Conservation (phyloP, 1,140 invertebrate genomes). For the Drosophila ficusphila region DNA sequence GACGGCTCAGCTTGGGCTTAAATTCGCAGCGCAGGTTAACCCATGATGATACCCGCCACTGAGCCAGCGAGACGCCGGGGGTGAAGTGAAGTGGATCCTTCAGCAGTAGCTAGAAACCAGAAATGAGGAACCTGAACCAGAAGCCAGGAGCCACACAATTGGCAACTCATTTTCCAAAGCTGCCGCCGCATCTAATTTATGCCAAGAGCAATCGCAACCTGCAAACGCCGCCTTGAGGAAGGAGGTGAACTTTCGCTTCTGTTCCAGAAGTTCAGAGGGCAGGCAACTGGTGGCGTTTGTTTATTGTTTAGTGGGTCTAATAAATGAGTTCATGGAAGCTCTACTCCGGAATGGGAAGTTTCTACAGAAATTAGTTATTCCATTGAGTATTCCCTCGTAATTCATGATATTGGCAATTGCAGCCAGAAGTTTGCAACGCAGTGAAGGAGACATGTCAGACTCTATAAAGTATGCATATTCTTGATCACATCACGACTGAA, state of each 20-base stretch:
- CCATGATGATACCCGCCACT: constrained; percentile 35
- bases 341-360: background rate
- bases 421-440: too few species aligned
- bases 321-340: constrained; percentile 19
- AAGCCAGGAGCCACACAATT: constrained; percentile 14
- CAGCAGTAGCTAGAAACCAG: background rate
- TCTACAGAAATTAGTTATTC: too few species aligned
- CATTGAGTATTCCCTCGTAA: too few species aligned
- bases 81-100: constrained; percentile 10
- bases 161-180: constrained; percentile 58
- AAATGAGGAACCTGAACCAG: background rate
- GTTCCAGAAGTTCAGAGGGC: constrained; percentile 69
- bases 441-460: too few species aligned
- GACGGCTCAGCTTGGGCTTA: constrained; percentile 33
- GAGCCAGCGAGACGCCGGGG: constrained; percentile 48
- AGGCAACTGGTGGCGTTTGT: constrained; percentile 56
- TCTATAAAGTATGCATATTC: too few species aligned
- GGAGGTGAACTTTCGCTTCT: constrained; percentile 48
- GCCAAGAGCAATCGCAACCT: constrained; percentile 67
- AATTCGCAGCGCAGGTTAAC: constrained; percentile 30
- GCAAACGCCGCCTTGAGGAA: constrained; percentile 60
- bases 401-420: too few species aligned
- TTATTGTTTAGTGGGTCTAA: constrained; percentile 31
- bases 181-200: constrained; percentile 67
- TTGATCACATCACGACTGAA: too few species aligned